phyloP scores from a whole-genome alignment of 2,797 vertebrate genomes.

The Acrossocheilus wenchowensis region DNA sequence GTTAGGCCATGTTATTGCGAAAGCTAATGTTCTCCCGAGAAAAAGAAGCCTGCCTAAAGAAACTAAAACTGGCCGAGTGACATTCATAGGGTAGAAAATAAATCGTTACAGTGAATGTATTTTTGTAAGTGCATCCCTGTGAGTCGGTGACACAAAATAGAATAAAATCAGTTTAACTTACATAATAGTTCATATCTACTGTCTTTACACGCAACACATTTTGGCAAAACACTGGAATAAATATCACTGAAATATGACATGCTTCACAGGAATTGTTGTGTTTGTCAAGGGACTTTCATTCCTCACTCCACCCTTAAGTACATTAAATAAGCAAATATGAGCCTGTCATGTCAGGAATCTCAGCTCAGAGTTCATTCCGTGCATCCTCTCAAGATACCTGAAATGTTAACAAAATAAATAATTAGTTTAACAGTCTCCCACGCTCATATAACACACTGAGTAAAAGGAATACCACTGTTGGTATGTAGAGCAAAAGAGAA shows the following conservation, averaged over 20 bases:
- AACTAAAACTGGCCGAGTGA: not conserved
- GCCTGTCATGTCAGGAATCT: constrained; percentile 23
- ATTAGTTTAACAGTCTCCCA: not conserved
- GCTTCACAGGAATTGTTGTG: not conserved
- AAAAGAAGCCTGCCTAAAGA: not conserved
- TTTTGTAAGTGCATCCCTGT: not conserved
- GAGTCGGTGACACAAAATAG: not conserved
- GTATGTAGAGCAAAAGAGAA: not conserved
- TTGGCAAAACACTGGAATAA: not conserved
- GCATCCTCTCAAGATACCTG: not conserved
- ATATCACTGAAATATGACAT: not conserved
- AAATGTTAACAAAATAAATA: not conserved
- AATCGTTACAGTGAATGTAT: not conserved
- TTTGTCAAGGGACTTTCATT: constrained; percentile 25
- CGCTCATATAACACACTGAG: not conserved
- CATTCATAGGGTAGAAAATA: constrained; percentile 26
- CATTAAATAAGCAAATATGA: constrained; percentile 7
- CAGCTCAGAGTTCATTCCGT: not conserved
- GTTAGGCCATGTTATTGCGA: not conserved
- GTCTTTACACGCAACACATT: not conserved
- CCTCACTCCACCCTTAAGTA: constrained; percentile 25
- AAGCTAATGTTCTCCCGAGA: not conserved
- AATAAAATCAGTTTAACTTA: constrained; percentile 12
- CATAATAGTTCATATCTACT: not conserved
- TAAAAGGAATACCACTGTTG: not conserved